Evolutionary conservation across 2,888 invertebrate species (phyloP).

Genomic region (Caradrina clavipalpis): DNA sequence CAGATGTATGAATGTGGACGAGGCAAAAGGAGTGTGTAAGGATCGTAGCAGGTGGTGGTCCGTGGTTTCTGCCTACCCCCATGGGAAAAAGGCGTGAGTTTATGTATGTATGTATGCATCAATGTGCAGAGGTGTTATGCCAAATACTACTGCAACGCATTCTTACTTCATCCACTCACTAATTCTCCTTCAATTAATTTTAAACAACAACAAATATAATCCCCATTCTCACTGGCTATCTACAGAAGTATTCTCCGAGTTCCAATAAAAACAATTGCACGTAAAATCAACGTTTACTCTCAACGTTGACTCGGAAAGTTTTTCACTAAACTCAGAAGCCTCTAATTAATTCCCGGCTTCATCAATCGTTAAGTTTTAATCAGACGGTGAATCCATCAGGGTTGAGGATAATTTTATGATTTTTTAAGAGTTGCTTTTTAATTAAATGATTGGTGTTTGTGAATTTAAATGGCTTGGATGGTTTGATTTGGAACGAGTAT

Average conservation of each 20-base stretch:
- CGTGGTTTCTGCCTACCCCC: too few species aligned
- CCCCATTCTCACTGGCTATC: conserved; percentile 1
- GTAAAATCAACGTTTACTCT: conserved; percentile 76
- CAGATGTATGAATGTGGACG: too few species aligned
- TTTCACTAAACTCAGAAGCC: conserved; percentile 71
- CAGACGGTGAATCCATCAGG: conserved; percentile 69
- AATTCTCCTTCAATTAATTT: background rate
- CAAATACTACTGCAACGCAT: too few species aligned
- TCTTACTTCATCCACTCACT: background rate
- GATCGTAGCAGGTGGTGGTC: too few species aligned
- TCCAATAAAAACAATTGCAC: conserved; percentile 46
- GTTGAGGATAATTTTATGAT: conserved; percentile 60
- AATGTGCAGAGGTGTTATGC: too few species aligned
- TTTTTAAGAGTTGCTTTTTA: conserved; percentile 33
- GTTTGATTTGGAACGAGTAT: background rate
- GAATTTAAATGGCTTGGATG: background rate
- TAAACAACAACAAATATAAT: background rate
- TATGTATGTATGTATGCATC: too few species aligned
- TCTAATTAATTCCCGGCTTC: conserved; percentile 83
- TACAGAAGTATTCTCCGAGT: conserved; percentile 7
- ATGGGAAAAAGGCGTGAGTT: too few species aligned
- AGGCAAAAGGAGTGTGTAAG: too few species aligned
- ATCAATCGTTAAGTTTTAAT: conserved; percentile 81
- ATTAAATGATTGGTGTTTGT: conserved; percentile 4
- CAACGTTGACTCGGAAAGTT: conserved; percentile 70